Base-by-base conservation (phyloP, 2,888 invertebrate species). In the Neoascia interrupta region DNA sequence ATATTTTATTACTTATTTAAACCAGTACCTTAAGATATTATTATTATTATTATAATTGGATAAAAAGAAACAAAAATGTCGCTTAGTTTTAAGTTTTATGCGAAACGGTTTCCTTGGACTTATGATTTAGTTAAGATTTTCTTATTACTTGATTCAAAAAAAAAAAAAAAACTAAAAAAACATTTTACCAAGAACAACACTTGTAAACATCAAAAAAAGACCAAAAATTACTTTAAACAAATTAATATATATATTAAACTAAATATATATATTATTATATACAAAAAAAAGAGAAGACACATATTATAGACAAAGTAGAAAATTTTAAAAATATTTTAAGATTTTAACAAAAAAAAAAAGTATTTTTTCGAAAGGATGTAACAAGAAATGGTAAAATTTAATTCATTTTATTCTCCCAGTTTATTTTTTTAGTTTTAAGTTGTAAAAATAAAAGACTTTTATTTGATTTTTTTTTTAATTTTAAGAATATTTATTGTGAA, bases 11-110 rank as follows among this genome's bases (percentile, higher is more conserved):
- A 28, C 31, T 76, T 53, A 58, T 70, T 76, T 64, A 26, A 70
- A 70, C 64, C 76, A 76, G 76, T 70, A 76, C 76, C 76, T 64
- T 76, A 54, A 58, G 76, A 68, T 64, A 76, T 70, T 74, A 63
- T 45, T 56, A 68, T 43, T 23, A 21, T 23, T 26, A 5, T 26
- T 31, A 31, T 31, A 31, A 26, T 5, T 45, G 10, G 43, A 31
- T n/a, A n/a, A n/a, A n/a, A n/a, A n/a, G n/a, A n/a, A n/a, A n/a
- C 15, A n/a, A n/a, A 19, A 45, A 45, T 21, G 47, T 51, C 43
- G 70, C 70, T 70, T 43, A 58, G 51, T 63, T 43, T 58, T 75
- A 53, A 64, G 70, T 70, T 76, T 11, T 15, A 76, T 47, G 58
- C 58, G 13, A 64, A 76, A 76, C 70, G 75, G 75, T 76, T 76